Evolutionary conservation across 2,113 vertebrate genomes (phyloP), one percentile per base, ranked within the genome.

Genomic region (Dunckerocampus dactyliophorus): DNA sequence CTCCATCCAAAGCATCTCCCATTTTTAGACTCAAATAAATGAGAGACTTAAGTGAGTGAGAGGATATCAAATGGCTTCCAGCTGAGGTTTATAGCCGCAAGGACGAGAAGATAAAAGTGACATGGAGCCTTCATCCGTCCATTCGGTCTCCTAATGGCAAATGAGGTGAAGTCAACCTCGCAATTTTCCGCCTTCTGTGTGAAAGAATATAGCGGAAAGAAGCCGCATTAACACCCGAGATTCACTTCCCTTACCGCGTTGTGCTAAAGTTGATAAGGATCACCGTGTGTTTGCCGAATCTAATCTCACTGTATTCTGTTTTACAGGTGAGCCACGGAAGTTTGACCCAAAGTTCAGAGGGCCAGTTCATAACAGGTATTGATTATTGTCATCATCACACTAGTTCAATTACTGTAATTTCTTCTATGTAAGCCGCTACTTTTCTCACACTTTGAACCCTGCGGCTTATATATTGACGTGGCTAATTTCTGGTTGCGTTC

Each of bases 281-380:
- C 37, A 12, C 9, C 10, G 1, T 43, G 2, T 43, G 39, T 43
- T 43, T 43, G 39, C 39, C 39, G 3, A n/a, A 54, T 15, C 42
- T 76, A 61, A 74, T 47, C 6, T 51, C 9, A 47, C 17, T 17
- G 8, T 37, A 1, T 28, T 80, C 51, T 79, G 37, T 91, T 85
- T 93, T 92, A 34, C 89, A 99, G 96, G 94, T 92, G 89, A 94
- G 73, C 90, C 94, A 58, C 92, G 89, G 79, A 91, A 88, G 83
- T 95, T 93, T 89, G 94, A 98, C 74, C 92, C 93, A 0, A 89
- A 92, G 72, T 98, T 99, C 92, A 93, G 88, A 88, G 95, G 96
- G 49, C 96, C 96, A 51, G 82, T 94, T 82, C 89, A 89, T 45
- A 92, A 92, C 75, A 94, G 96, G 96, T 99, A 94, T 13, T 13